These are phyloP conservation scores for Austrofundulus limnaeus DNA, from an alignment of 2,113 vertebrate genomes.

Conservation along the genomic window DNA sequence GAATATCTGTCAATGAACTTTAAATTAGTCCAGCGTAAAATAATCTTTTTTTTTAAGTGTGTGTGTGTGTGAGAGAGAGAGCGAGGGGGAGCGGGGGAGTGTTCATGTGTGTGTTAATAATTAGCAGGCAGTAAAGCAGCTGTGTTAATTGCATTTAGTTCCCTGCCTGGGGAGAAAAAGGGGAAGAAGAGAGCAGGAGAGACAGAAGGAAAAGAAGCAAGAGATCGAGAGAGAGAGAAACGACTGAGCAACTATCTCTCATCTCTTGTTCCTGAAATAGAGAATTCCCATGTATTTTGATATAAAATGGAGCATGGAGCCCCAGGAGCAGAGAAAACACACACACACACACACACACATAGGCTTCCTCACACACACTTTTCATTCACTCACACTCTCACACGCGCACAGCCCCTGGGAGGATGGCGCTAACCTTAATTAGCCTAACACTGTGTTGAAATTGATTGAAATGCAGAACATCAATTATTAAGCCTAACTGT, in stretches of 20 bases:
- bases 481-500: conserved; percentile 86
- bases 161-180: conserved; percentile 87
- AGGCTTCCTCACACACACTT: conserved; percentile 59
- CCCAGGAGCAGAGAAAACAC: conserved; percentile 62
- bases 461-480: conserved; percentile 92
- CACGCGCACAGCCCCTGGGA: conserved; percentile 92
- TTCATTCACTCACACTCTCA: conserved; percentile 42
- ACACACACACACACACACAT: conserved; percentile 56
- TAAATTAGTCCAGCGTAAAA: conserved; percentile 84
- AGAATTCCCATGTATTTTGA: conserved; percentile 76
- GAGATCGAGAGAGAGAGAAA: conserved; percentile 25
- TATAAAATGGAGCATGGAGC: conserved; percentile 71
- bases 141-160: conserved; percentile 99
- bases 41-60: conserved; percentile 73
- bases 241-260: conserved; percentile 36
- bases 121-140: conserved; percentile 95
- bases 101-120: conserved; percentile 85
- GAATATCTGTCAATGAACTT: conserved; percentile 82
- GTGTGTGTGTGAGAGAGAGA: conserved; percentile 1
- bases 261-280: conserved; percentile 75
- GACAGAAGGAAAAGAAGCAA: conserved; percentile 54
- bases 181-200: conserved; percentile 68
- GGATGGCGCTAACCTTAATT: conserved; percentile 95
- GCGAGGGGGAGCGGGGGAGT: conserved; percentile 17
- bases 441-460: conserved; percentile 88